Evolutionary conservation across 1,140 invertebrate genomes (phyloP).

Genomic region (Eumaeus atala): DNA sequence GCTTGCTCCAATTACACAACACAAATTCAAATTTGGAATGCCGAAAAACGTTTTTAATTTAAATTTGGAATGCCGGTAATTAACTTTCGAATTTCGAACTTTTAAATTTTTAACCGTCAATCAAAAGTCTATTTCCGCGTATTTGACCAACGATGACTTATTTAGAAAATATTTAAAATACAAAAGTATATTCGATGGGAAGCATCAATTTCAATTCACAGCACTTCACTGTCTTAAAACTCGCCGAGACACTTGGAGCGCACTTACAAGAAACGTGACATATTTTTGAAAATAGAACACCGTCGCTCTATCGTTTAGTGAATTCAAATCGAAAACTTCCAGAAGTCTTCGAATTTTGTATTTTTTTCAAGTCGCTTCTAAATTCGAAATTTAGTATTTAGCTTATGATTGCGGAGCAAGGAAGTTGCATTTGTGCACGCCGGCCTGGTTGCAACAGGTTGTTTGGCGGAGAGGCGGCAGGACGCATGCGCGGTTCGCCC

Average conservation of each 20-base stretch:
- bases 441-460: constrained; percentile 67
- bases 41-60: no score
- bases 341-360: no score
- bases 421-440: constrained; percentile 66
- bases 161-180: constrained; percentile 17
- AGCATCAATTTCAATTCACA: constrained; percentile 38
- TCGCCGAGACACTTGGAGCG: constrained; percentile 39
- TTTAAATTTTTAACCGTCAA: no score
- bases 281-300: constrained; percentile 15
- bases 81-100: constrained; percentile 5
- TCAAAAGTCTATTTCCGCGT: no score
- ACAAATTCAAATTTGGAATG: constrained; percentile 18
- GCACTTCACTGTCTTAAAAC: constrained; percentile 50
- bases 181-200: constrained; percentile 27
- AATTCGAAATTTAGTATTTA: constrained; percentile 36
- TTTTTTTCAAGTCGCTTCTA: no score
- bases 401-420: constrained; percentile 45
- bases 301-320: not conserved
- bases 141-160: no score
- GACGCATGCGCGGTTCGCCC: constrained; percentile 46
- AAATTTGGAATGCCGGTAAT: not conserved
- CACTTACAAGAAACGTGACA: constrained; percentile 40
- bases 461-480: constrained; percentile 43
- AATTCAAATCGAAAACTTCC: no score
- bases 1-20: constrained; percentile 32